Evolutionary conservation across 2,797 vertebrate species (phyloP).

Genomic region (Xiphorhynchus erythropygius): DNA sequence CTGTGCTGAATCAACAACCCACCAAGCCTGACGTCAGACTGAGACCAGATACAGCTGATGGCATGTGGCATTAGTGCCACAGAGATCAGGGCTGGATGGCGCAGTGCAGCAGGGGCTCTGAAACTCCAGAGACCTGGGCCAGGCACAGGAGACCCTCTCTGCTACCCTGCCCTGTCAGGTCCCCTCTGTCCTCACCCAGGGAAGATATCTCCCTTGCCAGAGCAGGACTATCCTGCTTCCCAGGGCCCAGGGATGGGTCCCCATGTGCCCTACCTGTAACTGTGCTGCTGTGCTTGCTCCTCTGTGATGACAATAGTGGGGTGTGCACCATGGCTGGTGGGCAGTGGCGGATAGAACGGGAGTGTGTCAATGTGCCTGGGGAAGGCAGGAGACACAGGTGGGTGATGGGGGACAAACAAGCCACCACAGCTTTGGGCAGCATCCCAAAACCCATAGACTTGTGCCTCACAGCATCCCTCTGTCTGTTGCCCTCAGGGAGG

Average conservation of each 20-base stretch:
- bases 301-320: constrained; percentile 71
- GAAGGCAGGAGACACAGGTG: not conserved
- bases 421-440: not conserved
- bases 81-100: not conserved
- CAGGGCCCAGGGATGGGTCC: not conserved
- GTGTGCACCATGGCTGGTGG: constrained; percentile 20
- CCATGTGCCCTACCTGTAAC: constrained; percentile 61
- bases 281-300: constrained; percentile 77
- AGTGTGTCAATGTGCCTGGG: constrained; percentile 39
- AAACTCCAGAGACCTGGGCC: not conserved
- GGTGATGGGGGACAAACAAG: not conserved
- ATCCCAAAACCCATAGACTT: not conserved
- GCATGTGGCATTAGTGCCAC: not conserved
- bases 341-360: constrained; percentile 39
- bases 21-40: not conserved
- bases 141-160: not conserved
- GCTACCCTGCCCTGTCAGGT: not conserved
- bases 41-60: not conserved
- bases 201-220: not conserved
- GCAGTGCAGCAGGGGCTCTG: accelerated
- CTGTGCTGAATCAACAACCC: not conserved
- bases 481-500: no score
- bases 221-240: no score
- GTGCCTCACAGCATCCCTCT: not conserved
- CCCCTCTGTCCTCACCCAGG: accelerated